phyloP scores from a whole-genome alignment of 35 echinoderm and acorn worm genomes.

The Nesometra sesokonis region DNA sequence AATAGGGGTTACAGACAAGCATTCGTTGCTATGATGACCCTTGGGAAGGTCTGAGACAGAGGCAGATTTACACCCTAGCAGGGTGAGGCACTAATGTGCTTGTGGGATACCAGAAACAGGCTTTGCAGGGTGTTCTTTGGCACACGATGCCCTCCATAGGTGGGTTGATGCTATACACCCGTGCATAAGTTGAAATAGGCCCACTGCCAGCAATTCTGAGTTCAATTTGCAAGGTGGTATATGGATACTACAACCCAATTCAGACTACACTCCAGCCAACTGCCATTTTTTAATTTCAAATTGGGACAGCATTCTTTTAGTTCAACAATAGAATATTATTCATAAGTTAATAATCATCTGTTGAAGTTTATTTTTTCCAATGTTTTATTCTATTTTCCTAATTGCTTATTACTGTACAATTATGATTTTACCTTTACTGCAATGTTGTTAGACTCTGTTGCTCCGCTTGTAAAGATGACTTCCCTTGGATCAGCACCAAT shows the following conservation, averaged over 20 bases:
- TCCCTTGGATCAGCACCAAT: conserved; percentile 89
- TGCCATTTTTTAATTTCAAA: not conserved
- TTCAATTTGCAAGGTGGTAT: not conserved
- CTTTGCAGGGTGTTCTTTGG: not conserved
- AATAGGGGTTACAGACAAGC: not conserved
- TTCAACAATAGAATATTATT: too few species aligned
- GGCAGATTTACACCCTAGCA: not conserved
- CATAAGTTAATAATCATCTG: too few species aligned
- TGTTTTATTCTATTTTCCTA: too few species aligned
- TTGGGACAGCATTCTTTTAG: too few species aligned
- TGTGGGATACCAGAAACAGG: not conserved
- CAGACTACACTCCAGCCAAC: not conserved
- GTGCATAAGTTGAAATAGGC: not conserved
- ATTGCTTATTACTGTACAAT: too few species aligned
- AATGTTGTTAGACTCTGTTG: conserved; percentile 95
- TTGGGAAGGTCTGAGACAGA: not conserved
- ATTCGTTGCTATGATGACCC: not conserved
- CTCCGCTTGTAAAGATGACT: conserved; percentile 95
- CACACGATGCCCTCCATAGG: not conserved
- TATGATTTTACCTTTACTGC: conserved; percentile 95
- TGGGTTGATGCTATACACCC: not conserved
- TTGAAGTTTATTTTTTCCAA: too few species aligned
- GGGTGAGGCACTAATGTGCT: not conserved
- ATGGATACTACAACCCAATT: not conserved
- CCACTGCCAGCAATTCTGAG: not conserved